Evolutionary conservation across 2,113 vertebrate species (phyloP).

Genomic region (Gymnocephalus cernua): DNA sequence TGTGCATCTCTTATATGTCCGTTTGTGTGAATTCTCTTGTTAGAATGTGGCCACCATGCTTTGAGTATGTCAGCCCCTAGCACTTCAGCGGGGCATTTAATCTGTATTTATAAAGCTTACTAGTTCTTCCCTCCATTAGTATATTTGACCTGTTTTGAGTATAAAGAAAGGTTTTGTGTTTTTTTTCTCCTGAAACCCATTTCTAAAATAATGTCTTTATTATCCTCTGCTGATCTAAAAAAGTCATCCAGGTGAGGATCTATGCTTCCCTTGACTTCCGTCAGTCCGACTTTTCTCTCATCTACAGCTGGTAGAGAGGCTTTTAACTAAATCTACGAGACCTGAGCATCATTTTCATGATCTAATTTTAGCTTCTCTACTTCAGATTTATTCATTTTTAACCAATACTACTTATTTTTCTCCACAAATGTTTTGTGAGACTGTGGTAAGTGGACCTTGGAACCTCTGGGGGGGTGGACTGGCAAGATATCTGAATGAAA

Average conservation of each 20-base stretch:
- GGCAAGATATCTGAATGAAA: too few species aligned
- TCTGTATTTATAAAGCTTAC: background rate
- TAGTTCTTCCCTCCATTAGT: background rate
- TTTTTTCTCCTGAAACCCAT: slow-evolving; percentile 2
- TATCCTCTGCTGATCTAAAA: slow-evolving; percentile 54
- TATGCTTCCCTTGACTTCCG: slow-evolving; percentile 45
- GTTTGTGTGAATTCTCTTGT: background rate
- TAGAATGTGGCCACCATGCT: background rate
- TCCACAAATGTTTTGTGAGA: too few species aligned
- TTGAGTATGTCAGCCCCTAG: background rate
- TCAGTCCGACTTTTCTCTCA: slow-evolving; percentile 47
- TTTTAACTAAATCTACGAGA: slow-evolving; percentile 49
- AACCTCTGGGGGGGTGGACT: too few species aligned
- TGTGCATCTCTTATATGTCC: background rate
- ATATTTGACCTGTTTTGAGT: background rate
- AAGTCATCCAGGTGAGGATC: slow-evolving; percentile 53
- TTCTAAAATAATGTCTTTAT: slow-evolving; percentile 35
- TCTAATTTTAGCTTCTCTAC: slow-evolving; percentile 54
- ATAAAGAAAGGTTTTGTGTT: background rate
- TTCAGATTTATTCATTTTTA: slow-evolving; percentile 26
- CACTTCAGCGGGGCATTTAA: background rate
- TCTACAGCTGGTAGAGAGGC: slow-evolving; percentile 28
- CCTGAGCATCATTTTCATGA: slow-evolving; percentile 32
- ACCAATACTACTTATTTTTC: background rate
- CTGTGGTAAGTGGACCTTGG: too few species aligned